phyloP scores from a whole-genome alignment of 2,113 vertebrate species.

The Cairina moschata region DNA sequence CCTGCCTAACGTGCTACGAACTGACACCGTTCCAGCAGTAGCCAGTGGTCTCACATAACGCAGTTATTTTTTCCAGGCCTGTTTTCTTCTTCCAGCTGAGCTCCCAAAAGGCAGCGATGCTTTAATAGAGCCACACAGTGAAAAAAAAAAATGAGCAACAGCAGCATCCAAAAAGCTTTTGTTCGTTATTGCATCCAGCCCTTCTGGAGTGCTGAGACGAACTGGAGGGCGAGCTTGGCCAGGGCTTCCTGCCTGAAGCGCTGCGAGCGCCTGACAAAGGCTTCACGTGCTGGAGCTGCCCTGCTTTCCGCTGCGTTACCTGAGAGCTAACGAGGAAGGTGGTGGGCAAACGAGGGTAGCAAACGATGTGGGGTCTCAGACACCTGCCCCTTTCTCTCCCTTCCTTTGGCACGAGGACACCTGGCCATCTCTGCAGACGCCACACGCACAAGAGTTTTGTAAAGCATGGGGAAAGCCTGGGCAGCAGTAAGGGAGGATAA shows the following conservation, averaged over 20 bases:
- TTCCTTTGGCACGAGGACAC: neutral
- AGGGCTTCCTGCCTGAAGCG: neutral
- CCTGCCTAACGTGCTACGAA: slow-evolving; percentile 31
- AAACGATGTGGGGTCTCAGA: neutral
- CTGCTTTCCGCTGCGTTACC: rapidly evolving
- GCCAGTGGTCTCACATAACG: slow-evolving; percentile 41
- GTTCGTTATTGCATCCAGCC: slow-evolving; percentile 35
- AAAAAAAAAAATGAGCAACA: slow-evolving; percentile 39
- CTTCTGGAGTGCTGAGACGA: slow-evolving; percentile 3
- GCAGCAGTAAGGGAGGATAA: neutral
- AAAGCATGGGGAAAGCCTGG: neutral
- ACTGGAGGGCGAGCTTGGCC: neutral
- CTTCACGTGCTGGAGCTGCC: neutral
- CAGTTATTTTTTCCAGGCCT: slow-evolving; percentile 53
- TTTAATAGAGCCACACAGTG: slow-evolving; percentile 51
- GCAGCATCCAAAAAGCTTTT: slow-evolving; percentile 51
- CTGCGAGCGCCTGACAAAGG: neutral
- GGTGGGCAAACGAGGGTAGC: neutral
- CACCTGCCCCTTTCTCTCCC: neutral
- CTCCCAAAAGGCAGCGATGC: slow-evolving; percentile 48
- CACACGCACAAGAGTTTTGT: neutral
- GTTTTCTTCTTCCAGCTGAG: slow-evolving; percentile 67
- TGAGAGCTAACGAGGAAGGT: neutral
- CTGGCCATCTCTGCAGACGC: neutral
- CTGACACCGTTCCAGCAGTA: slow-evolving; percentile 37